Base-by-base conservation (phyloP, 2,797 vertebrate species). In the Arnoldichthys spilopterus region DNA sequence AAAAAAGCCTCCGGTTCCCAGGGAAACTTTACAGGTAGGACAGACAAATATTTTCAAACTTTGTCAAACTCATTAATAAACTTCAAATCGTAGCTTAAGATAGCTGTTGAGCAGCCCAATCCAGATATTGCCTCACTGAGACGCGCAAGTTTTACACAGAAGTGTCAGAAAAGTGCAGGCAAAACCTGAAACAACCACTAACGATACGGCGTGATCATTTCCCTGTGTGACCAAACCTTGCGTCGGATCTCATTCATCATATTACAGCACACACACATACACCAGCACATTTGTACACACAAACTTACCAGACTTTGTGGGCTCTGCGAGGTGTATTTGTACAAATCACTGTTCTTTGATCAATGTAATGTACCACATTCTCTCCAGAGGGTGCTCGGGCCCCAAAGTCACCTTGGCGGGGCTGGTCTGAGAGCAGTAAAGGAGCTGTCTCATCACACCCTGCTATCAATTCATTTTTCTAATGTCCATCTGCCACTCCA, bases 401-500 rank as follows among this genome's bases (percentile, higher is more conserved):
- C 88, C n/a, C 80, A 86, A 90, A 88, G 85, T 92, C 92, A 94
- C 92, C 93, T 94, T 93, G 91, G 84, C 75, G 88, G 88, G 88
- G 89, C 92, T 87, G 90, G 88, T 89, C 87, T 89, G 84, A 78
- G 86, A 79, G 79, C 69, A 79, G 85, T 64, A 88, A 93, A 91
- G 93, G 91, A 92, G 93, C 92, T 94, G 94, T 94, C 94, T 93
- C 92, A 91, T 92, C 88, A 90, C 89, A 90, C 89, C 90, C 92
- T 92, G 91, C 91, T 92, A 93, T 91, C 90, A 88, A 90, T 91
- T 92, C 89, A 90, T 92, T 93, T 90, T 93, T 91, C 91, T 90
- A 91, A 92, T 91, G 90, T 93, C 94, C 94, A 94, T 95, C 94
- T 95, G 94, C 92, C 92, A 91, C 88, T 92, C 91, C 91, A 89